These are phyloP conservation scores for Rutilus rutilus DNA, from an alignment of 2,113 vertebrate genomes.

Conservation along the genomic window DNA sequence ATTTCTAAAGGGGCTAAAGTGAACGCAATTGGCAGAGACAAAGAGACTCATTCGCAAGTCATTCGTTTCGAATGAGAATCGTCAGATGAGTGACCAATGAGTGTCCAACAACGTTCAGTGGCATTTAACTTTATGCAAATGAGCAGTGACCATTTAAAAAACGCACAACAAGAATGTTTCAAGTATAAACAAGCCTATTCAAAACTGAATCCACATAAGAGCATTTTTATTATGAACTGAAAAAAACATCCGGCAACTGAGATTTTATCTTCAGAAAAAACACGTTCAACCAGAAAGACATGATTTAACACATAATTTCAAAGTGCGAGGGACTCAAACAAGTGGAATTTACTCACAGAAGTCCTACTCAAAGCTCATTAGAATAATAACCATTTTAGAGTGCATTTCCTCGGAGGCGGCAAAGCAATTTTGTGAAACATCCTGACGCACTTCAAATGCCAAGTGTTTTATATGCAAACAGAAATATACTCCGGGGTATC, in stretches of 20 bases:
- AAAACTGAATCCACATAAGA: background rate
- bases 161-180: background rate
- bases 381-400: constrained; percentile 36
- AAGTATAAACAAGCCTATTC: background rate
- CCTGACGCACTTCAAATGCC: constrained; percentile 19
- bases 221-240: background rate
- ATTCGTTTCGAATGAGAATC: background rate
- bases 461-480: background rate
- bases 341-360: constrained; percentile 12
- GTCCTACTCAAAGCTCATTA: constrained; percentile 34
- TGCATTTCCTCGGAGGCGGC: constrained; percentile 24
- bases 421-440: constrained; percentile 37
- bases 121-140: background rate
- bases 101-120: background rate
- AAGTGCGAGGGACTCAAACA: background rate
- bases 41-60: background rate
- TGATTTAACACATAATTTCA: constrained; percentile 1
- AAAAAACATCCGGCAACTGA: background rate
- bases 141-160: background rate
- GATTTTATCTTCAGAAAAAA: background rate
- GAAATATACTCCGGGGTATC: background rate
- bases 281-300: background rate
- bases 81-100: background rate
- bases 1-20: background rate
- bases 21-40: background rate